These are phyloP conservation scores for Pseudorhiza aurosa DNA, from an alignment of 30 jellyfish, hydroid and myxozoan genomes.

Conservation along the genomic window DNA sequence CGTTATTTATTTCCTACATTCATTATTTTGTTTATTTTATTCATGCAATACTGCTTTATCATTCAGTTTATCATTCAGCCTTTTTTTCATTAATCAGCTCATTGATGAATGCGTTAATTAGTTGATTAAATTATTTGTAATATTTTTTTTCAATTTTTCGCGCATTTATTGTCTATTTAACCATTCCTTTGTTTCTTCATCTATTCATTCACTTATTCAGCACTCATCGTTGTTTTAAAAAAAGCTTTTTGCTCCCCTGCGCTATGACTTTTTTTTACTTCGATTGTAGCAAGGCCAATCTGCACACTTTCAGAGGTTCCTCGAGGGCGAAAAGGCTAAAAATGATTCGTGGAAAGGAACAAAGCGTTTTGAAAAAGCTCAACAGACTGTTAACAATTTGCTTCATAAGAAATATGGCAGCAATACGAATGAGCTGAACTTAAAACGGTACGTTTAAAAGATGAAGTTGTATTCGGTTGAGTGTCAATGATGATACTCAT, in stretches of 20 bases:
- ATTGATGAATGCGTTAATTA: too few species aligned
- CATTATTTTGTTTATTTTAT: too few species aligned
- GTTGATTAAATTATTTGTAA: too few species aligned
- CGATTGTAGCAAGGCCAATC: constrained; percentile 52
- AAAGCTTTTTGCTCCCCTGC: not conserved
- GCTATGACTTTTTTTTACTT: too few species aligned
- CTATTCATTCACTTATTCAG: not conserved
- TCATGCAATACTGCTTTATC: too few species aligned
- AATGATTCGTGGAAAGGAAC: constrained; percentile 57
- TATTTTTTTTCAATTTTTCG: too few species aligned
- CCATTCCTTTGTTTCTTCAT: not conserved
- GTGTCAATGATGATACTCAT: too few species aligned
- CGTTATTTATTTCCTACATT: too few species aligned
- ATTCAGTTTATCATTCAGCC: too few species aligned
- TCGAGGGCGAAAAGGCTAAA: constrained; percentile 53
- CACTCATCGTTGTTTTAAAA: not conserved
- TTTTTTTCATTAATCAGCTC: too few species aligned
- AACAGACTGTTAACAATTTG: constrained; percentile 18
- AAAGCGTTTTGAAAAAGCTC: constrained; percentile 50
- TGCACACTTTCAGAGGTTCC: constrained; percentile 54
- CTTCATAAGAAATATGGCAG: constrained; percentile 41
- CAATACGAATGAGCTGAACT: constrained; percentile 9
- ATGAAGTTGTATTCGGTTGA: too few species aligned
- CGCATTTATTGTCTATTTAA: too few species aligned
- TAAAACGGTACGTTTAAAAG: constrained; percentile 18